These are phyloP conservation scores for Lepidurus couesii DNA, from an alignment of 1,140 invertebrate species.

Conservation along the genomic window DNA sequence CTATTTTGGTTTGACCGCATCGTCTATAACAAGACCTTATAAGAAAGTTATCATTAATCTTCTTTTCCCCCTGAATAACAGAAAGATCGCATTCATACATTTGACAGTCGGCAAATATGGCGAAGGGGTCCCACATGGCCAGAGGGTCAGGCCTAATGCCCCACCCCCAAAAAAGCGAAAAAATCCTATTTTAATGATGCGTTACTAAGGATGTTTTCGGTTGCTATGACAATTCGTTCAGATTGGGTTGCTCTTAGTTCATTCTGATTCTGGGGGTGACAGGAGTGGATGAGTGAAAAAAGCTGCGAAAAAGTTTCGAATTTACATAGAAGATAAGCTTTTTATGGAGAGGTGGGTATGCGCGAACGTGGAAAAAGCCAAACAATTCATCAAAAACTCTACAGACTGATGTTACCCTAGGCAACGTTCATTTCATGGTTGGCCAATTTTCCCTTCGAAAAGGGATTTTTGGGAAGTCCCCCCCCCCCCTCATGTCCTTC, in stretches of 20 bases:
- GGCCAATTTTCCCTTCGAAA: not conserved
- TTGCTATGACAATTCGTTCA: not conserved
- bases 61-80: not conserved
- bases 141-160: too few species aligned
- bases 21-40: not conserved
- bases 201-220: not conserved
- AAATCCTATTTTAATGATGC: not conserved
- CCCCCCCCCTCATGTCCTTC: not conserved
- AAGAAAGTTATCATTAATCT: not conserved
- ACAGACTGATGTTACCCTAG: not conserved
- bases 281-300: not conserved
- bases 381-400: constrained; percentile 4
- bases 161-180: not conserved
- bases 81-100: not conserved
- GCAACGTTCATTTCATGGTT: constrained; percentile 3
- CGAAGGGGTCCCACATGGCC: too few species aligned
- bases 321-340: not conserved
- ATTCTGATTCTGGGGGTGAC: not conserved
- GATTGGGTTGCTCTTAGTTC: not conserved
- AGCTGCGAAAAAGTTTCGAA: not conserved
- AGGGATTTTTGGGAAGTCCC: too few species aligned
- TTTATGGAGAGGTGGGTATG: not conserved
- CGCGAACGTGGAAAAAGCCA: not conserved
- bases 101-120: too few species aligned
- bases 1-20: not conserved